Evolutionary conservation across 2,888 invertebrate species (phyloP).

Genomic region (Magallana nippona): DNA sequence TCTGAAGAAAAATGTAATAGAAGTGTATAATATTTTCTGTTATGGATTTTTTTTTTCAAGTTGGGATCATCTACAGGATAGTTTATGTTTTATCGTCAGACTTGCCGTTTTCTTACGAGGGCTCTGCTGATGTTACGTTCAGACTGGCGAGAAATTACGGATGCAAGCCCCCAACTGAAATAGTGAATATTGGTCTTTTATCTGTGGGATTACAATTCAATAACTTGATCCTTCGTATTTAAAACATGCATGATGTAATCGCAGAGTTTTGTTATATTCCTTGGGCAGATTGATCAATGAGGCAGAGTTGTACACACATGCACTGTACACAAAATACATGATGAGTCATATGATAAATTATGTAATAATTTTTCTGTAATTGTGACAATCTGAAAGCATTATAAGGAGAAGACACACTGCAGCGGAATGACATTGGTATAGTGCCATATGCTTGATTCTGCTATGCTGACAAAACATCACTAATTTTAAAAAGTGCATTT

Average conservation of each 20-base stretch:
- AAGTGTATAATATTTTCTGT: slow-evolving; percentile 22
- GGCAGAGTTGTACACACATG: not conserved
- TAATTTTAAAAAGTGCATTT: not conserved
- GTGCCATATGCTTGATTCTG: no score
- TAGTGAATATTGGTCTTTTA: not conserved
- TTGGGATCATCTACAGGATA: slow-evolving; percentile 9
- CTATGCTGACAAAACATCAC: no score
- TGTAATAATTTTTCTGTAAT: slow-evolving; percentile 15
- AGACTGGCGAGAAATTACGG: not conserved
- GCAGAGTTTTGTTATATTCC: not conserved
- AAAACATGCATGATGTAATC: slow-evolving; percentile 16
- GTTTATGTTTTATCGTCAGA: slow-evolving; percentile 24
- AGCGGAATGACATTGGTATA: no score
- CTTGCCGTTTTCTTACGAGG: slow-evolving; percentile 4
- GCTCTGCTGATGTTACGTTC: slow-evolving; percentile 1
- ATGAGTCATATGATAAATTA: slow-evolving; percentile 31
- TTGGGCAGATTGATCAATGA: not conserved
- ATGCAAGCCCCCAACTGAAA: not conserved
- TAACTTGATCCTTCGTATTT: not conserved
- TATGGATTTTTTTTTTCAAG: slow-evolving; percentile 31
- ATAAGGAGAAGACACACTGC: no score
- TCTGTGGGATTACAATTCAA: not conserved
- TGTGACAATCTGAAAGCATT: slow-evolving; percentile 4
- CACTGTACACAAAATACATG: not conserved
- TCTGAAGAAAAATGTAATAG: slow-evolving; percentile 12